Conservation (phyloP, 1,140 invertebrate species). For the Cydia strobilella region DNA sequence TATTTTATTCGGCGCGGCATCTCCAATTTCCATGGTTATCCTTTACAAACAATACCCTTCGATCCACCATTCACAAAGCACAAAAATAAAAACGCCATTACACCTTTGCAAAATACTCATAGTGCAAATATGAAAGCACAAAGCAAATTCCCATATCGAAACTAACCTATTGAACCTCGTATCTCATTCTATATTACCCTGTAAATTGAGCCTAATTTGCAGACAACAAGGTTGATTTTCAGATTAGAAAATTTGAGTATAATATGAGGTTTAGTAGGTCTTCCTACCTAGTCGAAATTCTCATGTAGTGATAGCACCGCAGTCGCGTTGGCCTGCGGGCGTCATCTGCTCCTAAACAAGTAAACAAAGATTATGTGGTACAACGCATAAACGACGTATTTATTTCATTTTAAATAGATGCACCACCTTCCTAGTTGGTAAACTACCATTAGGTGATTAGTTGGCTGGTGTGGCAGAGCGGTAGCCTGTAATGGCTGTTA, state of each 20-base stretch:
- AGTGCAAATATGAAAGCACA: slow-evolving; percentile 6
- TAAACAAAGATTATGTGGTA: slow-evolving; percentile 44
- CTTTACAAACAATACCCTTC: neutral
- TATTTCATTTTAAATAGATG: too few relatives aligned
- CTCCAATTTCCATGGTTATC: neutral
- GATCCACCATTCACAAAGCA: neutral
- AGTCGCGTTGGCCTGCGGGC: slow-evolving; percentile 51
- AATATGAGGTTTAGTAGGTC: neutral
- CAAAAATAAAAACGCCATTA: slow-evolving; percentile 19
- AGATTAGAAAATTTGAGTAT: neutral
- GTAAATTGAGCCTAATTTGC: neutral
- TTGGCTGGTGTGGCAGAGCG: too few relatives aligned
- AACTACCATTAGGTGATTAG: too few relatives aligned
- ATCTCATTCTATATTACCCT: neutral
- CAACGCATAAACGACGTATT: slow-evolving; percentile 33
- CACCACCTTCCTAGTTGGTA: too few relatives aligned
- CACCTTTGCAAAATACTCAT: slow-evolving; percentile 17
- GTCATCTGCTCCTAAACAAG: slow-evolving; percentile 47
- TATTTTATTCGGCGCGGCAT: neutral
- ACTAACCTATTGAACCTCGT: neutral
- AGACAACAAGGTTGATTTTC: neutral
- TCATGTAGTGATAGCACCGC: slow-evolving; percentile 37
- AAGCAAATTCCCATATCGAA: slow-evolving; percentile 49
- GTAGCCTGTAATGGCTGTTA: too few relatives aligned
- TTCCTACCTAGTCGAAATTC: neutral